A percentile compares a stretch with the other conserved stretches of the same genome.
phyloP scores from a whole-genome alignment of 2,888 invertebrate genomes.

The Monochamus alternatus region DNA sequence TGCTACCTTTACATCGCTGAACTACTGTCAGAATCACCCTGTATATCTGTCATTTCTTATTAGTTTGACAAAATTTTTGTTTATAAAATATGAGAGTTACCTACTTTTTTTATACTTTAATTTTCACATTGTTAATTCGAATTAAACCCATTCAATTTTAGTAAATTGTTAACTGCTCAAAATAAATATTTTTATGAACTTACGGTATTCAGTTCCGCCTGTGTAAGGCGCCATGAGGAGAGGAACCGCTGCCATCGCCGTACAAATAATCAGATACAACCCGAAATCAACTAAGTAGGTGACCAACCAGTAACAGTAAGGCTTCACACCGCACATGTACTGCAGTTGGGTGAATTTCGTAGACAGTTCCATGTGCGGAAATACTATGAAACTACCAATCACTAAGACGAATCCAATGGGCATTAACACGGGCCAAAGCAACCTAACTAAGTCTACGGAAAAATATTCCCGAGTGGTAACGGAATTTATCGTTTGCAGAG shows the following conservation, averaged over 20 bases:
- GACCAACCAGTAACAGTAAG: slow-evolving; percentile 77
- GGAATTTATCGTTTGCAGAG: neutral
- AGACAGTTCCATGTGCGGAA: slow-evolving; percentile 77
- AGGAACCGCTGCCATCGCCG: neutral
- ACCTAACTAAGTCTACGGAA: neutral
- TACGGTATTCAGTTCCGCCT: neutral
- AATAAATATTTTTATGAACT: neutral
- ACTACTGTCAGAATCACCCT: too few relatives aligned
- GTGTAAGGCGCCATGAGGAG: neutral
- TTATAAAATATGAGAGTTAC: too few relatives aligned
- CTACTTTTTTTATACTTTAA: too few relatives aligned
- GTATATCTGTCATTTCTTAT: too few relatives aligned
- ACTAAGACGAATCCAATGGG: neutral
- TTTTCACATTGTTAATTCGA: too few relatives aligned
- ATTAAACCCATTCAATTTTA: too few relatives aligned
- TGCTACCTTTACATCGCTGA: too few relatives aligned
- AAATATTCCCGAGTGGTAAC: neutral
- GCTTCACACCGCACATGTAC: slow-evolving; percentile 77
- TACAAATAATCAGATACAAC: slow-evolving; percentile 58
- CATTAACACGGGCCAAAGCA: neutral
- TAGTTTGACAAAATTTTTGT: too few relatives aligned
- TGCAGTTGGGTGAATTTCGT: slow-evolving; percentile 79
- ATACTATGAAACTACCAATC: slow-evolving; percentile 72
- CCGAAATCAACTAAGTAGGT: slow-evolving; percentile 75
- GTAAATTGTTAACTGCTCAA: too few relatives aligned